Percentiles rank a stretch among this genome's conserved stretches.
Evolutionary conservation across 1,140 invertebrate species (phyloP).

Genomic region (Calosoma granatense): DNA sequence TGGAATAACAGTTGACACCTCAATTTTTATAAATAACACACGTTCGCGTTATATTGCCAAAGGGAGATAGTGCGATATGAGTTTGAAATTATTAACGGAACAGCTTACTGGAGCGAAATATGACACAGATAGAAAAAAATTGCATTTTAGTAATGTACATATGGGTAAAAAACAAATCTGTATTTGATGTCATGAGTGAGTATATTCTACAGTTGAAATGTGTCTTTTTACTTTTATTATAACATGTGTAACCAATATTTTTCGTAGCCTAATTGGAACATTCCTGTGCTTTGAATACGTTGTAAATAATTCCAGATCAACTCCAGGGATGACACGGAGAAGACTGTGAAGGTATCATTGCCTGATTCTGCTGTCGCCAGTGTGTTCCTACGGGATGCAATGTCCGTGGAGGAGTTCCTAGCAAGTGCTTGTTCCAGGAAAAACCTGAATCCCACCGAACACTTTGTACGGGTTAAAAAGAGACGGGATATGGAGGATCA

Average conservation of each 20-base stretch:
- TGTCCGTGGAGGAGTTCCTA: slow-evolving; percentile 92
- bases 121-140: not conserved
- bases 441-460: slow-evolving; percentile 84
- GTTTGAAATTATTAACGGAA: not conserved
- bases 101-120: not conserved
- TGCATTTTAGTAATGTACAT: too few species aligned
- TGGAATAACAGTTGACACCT: not conserved
- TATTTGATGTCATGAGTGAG: too few species aligned
- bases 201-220: too few species aligned
- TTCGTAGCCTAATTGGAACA: too few species aligned
- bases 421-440: slow-evolving; percentile 83
- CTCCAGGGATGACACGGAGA: slow-evolving; percentile 73
- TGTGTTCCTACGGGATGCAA: slow-evolving; percentile 76
- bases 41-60: too few species aligned
- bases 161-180: too few species aligned
- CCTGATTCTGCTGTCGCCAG: slow-evolving; percentile 71
- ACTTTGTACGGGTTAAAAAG: slow-evolving; percentile 92
- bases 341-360: slow-evolving; percentile 77
- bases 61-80: too few species aligned
- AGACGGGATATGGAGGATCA: slow-evolving; percentile 89
- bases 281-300: too few species aligned
- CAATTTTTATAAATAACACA: not conserved
- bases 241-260: too few species aligned
- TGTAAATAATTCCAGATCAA: slow-evolving; percentile 45
- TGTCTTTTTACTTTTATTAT: too few species aligned